A percentile compares a stretch with the other conserved stretches of the same genome.
phyloP scores from a whole-genome alignment of 1,140 invertebrate species.

The Uloborus diversus region DNA sequence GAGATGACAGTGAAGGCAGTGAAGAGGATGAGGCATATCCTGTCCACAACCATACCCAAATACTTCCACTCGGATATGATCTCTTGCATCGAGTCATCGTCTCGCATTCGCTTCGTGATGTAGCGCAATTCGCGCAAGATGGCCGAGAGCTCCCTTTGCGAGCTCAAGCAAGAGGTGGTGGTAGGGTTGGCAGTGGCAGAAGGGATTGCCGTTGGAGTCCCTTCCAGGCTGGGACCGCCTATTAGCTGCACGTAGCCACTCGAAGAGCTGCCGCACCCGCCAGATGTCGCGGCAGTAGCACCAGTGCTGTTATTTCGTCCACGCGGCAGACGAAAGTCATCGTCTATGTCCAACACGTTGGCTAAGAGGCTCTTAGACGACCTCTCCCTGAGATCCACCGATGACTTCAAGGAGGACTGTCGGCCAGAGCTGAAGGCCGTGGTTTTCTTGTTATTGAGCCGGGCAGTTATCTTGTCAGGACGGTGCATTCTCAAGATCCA shows the following conservation, averaged over 20 bases:
- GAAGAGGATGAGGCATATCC: conserved; percentile 99
- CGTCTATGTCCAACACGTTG: conserved; percentile 95
- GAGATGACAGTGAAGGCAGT: conserved; percentile 97
- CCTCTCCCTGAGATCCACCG: conserved; percentile 88
- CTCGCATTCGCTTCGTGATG: conserved; percentile 87
- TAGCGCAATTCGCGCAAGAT: conserved; percentile 97
- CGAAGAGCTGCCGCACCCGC: conserved; percentile 44
- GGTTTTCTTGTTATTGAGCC: conserved; percentile 24
- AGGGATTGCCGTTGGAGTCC: conserved; percentile 59
- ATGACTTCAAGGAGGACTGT: conserved; percentile 71
- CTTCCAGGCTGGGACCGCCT: conserved; percentile 27
- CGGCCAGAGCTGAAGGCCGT: conserved; percentile 68
- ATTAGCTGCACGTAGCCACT: conserved; percentile 38
- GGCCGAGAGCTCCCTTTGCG: conserved; percentile 85
- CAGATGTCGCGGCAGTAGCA: conserved; percentile 64
- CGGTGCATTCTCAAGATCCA: conserved; percentile 94
- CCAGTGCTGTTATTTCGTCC: conserved; percentile 60
- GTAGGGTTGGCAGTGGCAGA: conserved; percentile 69
- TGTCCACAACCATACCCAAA: conserved; percentile 99
- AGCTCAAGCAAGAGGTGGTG: conserved; percentile 69
- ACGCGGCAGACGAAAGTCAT: conserved; percentile 79
- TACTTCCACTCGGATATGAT: conserved; percentile 98
- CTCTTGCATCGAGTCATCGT: conserved; percentile 87
- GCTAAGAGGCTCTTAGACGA: conserved; percentile 92
- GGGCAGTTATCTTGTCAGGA: conserved; percentile 84